Base-by-base conservation (phyloP, 2,888 invertebrate genomes). In the Agrilus mali region DNA sequence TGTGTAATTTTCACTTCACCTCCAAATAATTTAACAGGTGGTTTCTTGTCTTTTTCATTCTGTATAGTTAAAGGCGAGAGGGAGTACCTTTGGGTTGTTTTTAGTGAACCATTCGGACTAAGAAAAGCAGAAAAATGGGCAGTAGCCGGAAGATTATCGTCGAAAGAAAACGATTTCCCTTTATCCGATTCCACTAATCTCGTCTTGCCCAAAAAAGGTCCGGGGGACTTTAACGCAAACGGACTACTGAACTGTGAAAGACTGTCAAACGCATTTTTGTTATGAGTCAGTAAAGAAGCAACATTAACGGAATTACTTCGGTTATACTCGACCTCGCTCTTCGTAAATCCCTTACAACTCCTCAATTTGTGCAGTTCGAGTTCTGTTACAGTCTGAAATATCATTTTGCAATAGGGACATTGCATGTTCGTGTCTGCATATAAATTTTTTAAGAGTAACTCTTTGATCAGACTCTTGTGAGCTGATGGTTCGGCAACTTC, bases 181-280 rank as follows among this genome's bases (percentile, higher is more conserved):
- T 67, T 68, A 41, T 67, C 67, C 34, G 60, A 59, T 32, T 88
- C 87, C 13, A 89, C 82, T 33, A 89, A 68, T 40, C 86, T 75
- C 2, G 88, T 88, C 57, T 84, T 86, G 5, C 88, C 88, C 17
- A 88, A 69, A 48, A 86, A 68, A 0, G 88, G 88, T 0, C 88
- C 88, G 0, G 88, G 88, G 4, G 87, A 87, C 36, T 85, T 85
- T 38, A 86, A 65, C 1, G 86, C 84, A 36, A 67, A 67, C 16
- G 61, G 54, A 4, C 61, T 54, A 42, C 60, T 61, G 45, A 64
- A 54, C 41, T 65, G 63, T 7, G 66, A 66, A 41, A 66, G 64
- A 39, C 57, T 61, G 44, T 67, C 66, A 48, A 67, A 67, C 4
- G 66, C 65, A 48, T 67, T 66, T 47, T 66, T 66, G 43, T 67